phyloP scores from a whole-genome alignment of 2,888 invertebrate species.

The Pediacus dermestoides region DNA sequence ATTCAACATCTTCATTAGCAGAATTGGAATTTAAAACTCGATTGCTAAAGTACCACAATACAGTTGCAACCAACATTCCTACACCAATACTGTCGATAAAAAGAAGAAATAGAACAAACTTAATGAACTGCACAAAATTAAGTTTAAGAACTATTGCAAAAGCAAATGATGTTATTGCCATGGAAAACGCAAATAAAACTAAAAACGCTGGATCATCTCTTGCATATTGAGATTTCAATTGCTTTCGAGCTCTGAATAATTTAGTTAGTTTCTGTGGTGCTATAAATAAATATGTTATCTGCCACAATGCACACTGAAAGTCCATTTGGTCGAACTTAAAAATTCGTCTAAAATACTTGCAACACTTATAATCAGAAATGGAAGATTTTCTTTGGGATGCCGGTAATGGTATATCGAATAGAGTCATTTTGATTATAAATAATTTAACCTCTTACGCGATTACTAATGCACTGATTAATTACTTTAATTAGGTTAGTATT shows the following conservation, averaged over 20 bases:
- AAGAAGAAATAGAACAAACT: constrained; percentile 86
- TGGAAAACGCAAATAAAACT: constrained; percentile 81
- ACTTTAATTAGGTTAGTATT: constrained; percentile 87
- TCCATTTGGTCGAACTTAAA: constrained; percentile 97
- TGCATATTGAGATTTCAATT: constrained; percentile 98
- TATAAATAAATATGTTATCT: constrained; percentile 93
- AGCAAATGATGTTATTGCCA: constrained; percentile 83
- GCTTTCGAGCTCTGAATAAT: constrained; percentile 96
- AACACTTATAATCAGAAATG: constrained; percentile 83
- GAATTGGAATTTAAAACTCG: constrained; percentile 66
- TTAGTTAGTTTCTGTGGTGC: constrained; percentile 97
- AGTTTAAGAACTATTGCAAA: constrained; percentile 78
- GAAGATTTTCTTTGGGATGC: constrained; percentile 67
- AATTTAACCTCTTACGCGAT: not conserved
- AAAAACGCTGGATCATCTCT: constrained; percentile 98
- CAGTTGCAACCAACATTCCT: constrained; percentile 30
- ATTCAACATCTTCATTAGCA: constrained; percentile 84
- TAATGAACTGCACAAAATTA: constrained; percentile 64
- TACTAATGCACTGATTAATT: constrained; percentile 83
- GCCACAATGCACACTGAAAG: constrained; percentile 99
- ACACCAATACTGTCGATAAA: constrained; percentile 84
- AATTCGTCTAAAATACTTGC: constrained; percentile 79
- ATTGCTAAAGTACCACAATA: constrained; percentile 59
- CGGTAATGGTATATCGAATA: constrained; percentile 58
- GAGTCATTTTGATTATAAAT: constrained; percentile 19